phyloP scores from a whole-genome alignment of 1,140 invertebrate species.

The Zaprionus tsacasi region DNA sequence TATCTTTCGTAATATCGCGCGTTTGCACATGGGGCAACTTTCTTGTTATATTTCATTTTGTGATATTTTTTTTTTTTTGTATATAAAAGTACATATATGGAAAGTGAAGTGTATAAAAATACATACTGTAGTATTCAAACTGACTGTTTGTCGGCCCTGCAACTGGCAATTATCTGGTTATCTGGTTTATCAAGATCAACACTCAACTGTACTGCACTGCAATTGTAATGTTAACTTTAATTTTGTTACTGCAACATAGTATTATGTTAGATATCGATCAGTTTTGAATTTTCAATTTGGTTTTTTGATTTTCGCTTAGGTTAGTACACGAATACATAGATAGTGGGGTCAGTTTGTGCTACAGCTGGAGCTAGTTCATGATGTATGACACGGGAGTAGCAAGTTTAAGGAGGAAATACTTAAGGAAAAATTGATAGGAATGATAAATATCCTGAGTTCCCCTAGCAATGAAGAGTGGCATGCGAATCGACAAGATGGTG shows the following conservation, averaged over 20 bases:
- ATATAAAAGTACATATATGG: constrained; percentile 39
- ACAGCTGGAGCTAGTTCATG: constrained; percentile 14
- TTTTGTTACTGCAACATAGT: constrained; percentile 49
- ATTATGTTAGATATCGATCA: constrained; percentile 20
- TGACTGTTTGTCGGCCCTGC: constrained; percentile 59
- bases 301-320: constrained; percentile 22
- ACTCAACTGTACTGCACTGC: constrained; percentile 74
- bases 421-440: neutral
- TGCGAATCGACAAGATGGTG: neutral
- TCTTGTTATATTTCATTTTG: constrained; percentile 8
- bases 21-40: constrained; percentile 30
- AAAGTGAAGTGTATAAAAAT: constrained; percentile 73
- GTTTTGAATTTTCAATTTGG: constrained; percentile 15
- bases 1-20: constrained; percentile 59
- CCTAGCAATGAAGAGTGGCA: neutral
- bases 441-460: neutral
- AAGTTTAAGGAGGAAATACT: neutral
- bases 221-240: constrained; percentile 77
- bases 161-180: constrained; percentile 61
- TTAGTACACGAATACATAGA: constrained; percentile 19
- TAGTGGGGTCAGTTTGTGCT: constrained; percentile 28
- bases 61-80: constrained; percentile 9
- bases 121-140: constrained; percentile 67
- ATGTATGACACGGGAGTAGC: constrained; percentile 4
- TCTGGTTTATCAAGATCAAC: constrained; percentile 46